These are phyloP conservation scores for Scaptomyza tumidula DNA, from an alignment of 2,888 invertebrate genomes.

Conservation along the genomic window DNA sequence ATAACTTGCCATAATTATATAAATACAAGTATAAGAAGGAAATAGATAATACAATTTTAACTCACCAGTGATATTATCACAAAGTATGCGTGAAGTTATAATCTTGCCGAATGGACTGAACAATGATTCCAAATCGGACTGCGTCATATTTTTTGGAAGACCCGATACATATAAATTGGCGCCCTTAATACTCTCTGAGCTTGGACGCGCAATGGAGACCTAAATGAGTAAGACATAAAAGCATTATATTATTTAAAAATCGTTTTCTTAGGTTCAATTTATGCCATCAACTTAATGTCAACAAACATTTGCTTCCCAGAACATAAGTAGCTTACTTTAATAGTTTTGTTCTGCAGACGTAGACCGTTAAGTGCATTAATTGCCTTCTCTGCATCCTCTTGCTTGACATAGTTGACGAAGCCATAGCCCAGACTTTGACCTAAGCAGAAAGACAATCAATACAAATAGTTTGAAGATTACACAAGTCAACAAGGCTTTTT, in stretches of 20 bases:
- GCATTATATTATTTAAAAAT: not conserved
- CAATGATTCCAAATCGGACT: constrained; percentile 92
- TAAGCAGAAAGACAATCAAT: constrained; percentile 28
- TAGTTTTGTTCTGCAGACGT: constrained; percentile 99
- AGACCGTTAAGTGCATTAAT: constrained; percentile 99
- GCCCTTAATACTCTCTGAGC: constrained; percentile 97
- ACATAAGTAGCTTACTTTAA: constrained; percentile 89
- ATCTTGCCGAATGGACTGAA: constrained; percentile 93
- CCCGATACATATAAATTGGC: constrained; percentile 97
- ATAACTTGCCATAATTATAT: not conserved
- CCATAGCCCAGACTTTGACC: constrained; percentile 99
- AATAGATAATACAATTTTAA: constrained; percentile 4
- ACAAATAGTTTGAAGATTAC: not conserved
- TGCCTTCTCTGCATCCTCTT: constrained; percentile 99
- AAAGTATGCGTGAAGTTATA: constrained; percentile 93
- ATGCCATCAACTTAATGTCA: no score
- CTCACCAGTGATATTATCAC: constrained; percentile 93
- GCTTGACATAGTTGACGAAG: constrained; percentile 99
- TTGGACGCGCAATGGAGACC: constrained; percentile 94
- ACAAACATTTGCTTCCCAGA: not conserved
- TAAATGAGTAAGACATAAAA: constrained; percentile 25
- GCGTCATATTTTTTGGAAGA: constrained; percentile 94
- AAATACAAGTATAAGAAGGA: not conserved
- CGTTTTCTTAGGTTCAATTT: not conserved
- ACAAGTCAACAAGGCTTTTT: no score